These are phyloP conservation scores for Drosophila kikkawai DNA, from an alignment of 1,140 invertebrate species.

Conservation along the genomic window DNA sequence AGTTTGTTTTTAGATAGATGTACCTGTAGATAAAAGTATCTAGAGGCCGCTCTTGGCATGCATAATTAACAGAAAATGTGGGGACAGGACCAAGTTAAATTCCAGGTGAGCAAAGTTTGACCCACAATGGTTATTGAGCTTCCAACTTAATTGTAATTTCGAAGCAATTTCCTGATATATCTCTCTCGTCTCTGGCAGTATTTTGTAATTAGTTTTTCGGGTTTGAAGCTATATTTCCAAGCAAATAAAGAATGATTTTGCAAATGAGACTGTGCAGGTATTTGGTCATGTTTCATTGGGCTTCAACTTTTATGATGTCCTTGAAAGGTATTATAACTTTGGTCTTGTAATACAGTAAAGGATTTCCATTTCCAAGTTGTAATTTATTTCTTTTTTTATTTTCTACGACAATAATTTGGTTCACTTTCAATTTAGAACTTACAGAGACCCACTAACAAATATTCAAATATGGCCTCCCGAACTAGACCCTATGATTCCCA, in stretches of 20 bases:
- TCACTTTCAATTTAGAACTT: background rate
- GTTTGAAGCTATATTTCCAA: constrained; percentile 2
- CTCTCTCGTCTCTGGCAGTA: constrained; percentile 16
- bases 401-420: background rate
- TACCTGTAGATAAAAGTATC: constrained; percentile 30
- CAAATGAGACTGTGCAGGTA: background rate
- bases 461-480: too few species aligned
- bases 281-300: background rate
- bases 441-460: background rate
- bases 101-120: constrained; percentile 6
- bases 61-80: constrained; percentile 48
- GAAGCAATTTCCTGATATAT: constrained; percentile 33
- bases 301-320: too few species aligned
- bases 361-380: too few species aligned
- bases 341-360: too few species aligned
- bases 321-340: too few species aligned
- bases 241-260: background rate
- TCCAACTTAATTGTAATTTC: constrained; percentile 48
- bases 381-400: background rate
- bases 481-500: background rate
- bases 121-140: constrained; percentile 37
- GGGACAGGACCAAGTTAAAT: background rate
- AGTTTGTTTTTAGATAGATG: background rate
- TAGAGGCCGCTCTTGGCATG: constrained; percentile 56
- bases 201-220: constrained; percentile 24